phyloP scores from a whole-genome alignment of 2,113 vertebrate species.

The Engraulis encrasicolus region DNA sequence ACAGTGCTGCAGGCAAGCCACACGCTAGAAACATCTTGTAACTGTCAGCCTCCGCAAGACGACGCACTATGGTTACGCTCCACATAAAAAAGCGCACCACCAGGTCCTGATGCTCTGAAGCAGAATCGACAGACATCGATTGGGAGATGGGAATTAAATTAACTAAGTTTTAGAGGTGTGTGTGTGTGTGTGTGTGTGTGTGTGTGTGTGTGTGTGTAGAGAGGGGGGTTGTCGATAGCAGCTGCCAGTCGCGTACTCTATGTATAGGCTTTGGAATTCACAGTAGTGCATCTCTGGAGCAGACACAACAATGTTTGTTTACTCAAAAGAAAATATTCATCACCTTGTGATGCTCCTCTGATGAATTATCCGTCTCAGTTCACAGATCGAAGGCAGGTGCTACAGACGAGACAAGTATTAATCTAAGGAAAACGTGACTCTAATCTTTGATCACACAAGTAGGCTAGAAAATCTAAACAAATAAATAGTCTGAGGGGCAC shows the following conservation, averaged over 20 bases:
- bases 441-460: neutral
- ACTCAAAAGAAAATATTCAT: conserved; percentile 2
- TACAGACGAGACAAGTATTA: neutral
- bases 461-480: neutral
- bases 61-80: neutral
- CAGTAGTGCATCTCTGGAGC: neutral
- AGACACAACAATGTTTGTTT: neutral
- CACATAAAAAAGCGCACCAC: conserved; percentile 15
- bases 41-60: conserved; percentile 22
- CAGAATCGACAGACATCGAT: neutral
- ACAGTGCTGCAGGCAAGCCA: conserved; percentile 18
- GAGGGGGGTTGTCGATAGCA: neutral
- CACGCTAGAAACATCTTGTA: conserved; percentile 36
- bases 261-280: neutral
- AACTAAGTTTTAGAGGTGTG: neutral
- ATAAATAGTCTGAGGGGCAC: no score
- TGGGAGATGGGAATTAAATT: neutral
- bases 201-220: no score
- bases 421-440: neutral
- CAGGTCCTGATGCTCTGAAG: neutral
- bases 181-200: no score
- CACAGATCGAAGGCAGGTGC: neutral
- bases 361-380: neutral
- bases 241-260: neutral
- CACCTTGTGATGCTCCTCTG: neutral